phyloP scores from a whole-genome alignment of 2,113 vertebrate species.

The Microcebus jonahi region DNA sequence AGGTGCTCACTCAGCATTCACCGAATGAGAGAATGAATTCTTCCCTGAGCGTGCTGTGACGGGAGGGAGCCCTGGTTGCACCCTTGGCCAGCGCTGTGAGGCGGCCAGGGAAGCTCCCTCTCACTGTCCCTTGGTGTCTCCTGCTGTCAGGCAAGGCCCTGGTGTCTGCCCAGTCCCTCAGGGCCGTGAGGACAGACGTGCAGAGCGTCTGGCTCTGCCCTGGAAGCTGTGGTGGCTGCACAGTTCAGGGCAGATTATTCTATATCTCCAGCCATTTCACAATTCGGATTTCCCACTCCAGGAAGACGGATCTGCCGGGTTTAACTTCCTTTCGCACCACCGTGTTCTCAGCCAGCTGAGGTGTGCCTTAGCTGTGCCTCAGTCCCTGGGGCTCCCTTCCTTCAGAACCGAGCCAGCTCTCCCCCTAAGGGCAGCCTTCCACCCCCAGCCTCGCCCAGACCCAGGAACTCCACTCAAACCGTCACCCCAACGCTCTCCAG shows the following conservation, averaged over 20 bases:
- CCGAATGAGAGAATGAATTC: not conserved
- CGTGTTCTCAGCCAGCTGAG: not conserved
- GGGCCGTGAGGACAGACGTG: fast-evolving
- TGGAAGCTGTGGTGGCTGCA: not conserved
- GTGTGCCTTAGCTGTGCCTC: not conserved
- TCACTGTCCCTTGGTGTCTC: not conserved
- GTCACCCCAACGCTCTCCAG: fast-evolving
- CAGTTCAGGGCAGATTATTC: not conserved
- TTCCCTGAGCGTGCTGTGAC: not conserved
- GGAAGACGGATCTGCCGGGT: not conserved
- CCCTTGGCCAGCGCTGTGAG: not conserved
- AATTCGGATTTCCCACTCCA: not conserved
- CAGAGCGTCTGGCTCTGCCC: not conserved
- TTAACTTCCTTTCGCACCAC: not conserved
- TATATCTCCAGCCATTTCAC: not conserved
- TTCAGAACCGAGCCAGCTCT: not conserved
- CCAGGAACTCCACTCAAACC: fast-evolving
- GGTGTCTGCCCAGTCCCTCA: not conserved
- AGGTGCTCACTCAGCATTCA: not conserved
- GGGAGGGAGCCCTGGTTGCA: not conserved
- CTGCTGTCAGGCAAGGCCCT: not conserved
- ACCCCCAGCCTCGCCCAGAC: not conserved
- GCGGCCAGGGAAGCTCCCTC: fast-evolving
- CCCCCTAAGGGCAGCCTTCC: not conserved
- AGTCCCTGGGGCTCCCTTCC: not conserved